Evolutionary conservation across 2,797 vertebrate genomes (phyloP), one percentile per base, ranked within the genome.

Genomic region (Triplophysa bombifrons): DNA sequence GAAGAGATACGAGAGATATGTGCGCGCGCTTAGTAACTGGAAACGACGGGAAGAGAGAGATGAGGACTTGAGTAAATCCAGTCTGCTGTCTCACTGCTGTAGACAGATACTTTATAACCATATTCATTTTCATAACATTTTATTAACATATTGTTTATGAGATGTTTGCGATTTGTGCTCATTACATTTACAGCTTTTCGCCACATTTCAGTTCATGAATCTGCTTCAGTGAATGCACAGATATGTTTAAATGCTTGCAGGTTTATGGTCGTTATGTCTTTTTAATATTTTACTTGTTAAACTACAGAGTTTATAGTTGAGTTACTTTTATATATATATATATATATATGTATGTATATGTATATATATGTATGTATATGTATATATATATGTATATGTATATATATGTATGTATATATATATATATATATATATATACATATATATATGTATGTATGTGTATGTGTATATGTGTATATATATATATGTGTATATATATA

Each of bases 221-320:
- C 61, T 73, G 78, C 78, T 46, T 38, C 22, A 30, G 19, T 48
- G 78, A 60, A 80, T 50, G 22, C 70, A 5, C 58, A 65, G 77
- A 72, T 46, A 46, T 58, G 50, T 48, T 73, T 73, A 5, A 48
- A 58, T 67, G 68, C 4, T 50, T 50, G 25, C 1, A 16, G 27
- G 17, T 65, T 51, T 53, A 53, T 20, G 19, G 14, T 55, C 19
- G 19, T 34, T 7, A n/a, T 38, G 19, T 38, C 30, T 8, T 34
- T 34, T 63, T 34, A 63, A 34, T 8, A 34, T 7, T 34, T 1
- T n/a, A 41, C 17, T 64, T 64, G 61, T 7, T 9, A 34, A 64
- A 60, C 56, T 60, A 5, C 13, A n/a, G n/a, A 27, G 25, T 41
- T 65, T 41, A 11, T 41, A 6, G 17, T n/a, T 20, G 30, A 16